Percentiles rank a stretch among this genome's conserved stretches.
phyloP scores from a whole-genome alignment of 2,888 invertebrate genomes.

The Eudasyphora cyanicolor region DNA sequence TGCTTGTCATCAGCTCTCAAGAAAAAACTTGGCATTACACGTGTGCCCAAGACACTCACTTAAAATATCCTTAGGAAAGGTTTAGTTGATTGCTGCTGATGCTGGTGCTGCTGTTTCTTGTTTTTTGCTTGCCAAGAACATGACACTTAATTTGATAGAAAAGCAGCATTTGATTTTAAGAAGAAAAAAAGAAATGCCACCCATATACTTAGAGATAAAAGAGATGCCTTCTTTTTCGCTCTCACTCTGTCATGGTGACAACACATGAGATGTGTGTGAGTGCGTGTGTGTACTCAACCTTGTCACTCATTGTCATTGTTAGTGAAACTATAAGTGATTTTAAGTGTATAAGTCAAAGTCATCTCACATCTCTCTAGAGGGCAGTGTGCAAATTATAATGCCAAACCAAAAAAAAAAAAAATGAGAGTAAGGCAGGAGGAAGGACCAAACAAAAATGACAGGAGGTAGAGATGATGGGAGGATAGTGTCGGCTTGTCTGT shows the following conservation, averaged over 20 bases:
- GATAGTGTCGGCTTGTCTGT: too few species aligned
- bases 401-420: not conserved
- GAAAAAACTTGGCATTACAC: not conserved
- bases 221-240: not conserved
- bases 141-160: conserved; percentile 51
- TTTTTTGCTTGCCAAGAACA: not conserved
- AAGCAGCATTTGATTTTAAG: conserved; percentile 40
- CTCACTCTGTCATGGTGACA: conserved; percentile 4
- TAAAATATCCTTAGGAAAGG: conserved; percentile 10
- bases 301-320: conserved; percentile 41
- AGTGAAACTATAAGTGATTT: conserved; percentile 38
- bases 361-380: conserved; percentile 23
- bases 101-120: not conserved
- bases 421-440: not conserved
- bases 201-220: not conserved
- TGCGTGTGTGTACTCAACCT: not conserved
- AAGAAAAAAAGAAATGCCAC: conserved; percentile 42
- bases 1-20: not conserved
- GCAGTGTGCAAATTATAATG: not conserved
- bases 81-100: not conserved
- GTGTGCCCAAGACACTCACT: not conserved
- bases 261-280: not conserved
- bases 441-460: not conserved
- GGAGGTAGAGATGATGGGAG: not conserved
- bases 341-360: conserved; percentile 28